phyloP scores from a whole-genome alignment of 1,140 invertebrate genomes.

The Grapholita molesta region DNA sequence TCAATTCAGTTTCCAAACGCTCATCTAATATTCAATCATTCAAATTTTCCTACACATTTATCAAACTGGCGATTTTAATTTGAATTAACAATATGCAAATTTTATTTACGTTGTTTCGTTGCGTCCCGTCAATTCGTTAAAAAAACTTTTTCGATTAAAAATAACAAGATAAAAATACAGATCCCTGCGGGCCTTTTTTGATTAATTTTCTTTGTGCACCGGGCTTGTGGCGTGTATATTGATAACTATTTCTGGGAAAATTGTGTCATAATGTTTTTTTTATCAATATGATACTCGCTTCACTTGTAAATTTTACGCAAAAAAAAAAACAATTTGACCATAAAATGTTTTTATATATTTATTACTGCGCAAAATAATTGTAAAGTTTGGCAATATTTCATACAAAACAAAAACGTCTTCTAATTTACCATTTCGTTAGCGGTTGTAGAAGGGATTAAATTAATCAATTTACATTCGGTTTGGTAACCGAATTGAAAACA shows the following conservation, averaged over 20 bases:
- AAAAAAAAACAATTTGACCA: no score
- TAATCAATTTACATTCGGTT: slow-evolving; percentile 13
- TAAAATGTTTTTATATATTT: no score
- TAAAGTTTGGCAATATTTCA: background rate
- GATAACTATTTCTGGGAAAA: background rate
- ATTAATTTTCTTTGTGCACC: background rate
- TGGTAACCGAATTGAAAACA: slow-evolving; percentile 1
- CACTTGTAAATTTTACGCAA: no score
- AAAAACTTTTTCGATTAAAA: slow-evolving; percentile 17
- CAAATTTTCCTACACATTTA: background rate
- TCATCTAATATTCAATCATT: no score
- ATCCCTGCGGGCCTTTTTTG: background rate
- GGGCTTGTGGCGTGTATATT: background rate
- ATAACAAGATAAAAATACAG: slow-evolving; percentile 9
- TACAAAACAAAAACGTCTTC: background rate
- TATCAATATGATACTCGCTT: no score
- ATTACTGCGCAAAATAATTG: no score
- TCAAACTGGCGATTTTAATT: background rate
- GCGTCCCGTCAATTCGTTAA: background rate
- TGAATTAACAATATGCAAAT: background rate
- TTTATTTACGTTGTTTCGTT: background rate
- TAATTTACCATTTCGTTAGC: background rate
- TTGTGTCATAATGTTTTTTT: no score
- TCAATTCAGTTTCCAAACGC: no score
- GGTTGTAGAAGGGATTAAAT: background rate